Conservation (phyloP, 2,113 vertebrate species). For the Pandion haliaetus region DNA sequence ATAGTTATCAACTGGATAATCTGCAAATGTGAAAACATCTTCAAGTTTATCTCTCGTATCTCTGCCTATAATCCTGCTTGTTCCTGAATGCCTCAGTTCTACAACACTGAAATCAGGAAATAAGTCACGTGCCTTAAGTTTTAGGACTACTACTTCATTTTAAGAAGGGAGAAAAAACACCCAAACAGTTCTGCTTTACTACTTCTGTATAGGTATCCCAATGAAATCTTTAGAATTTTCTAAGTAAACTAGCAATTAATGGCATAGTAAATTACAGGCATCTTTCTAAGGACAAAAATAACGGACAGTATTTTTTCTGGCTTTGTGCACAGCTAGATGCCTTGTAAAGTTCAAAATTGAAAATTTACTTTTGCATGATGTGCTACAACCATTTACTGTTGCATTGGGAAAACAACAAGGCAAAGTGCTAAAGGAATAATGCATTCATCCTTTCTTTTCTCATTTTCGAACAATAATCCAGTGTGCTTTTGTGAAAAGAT, state of each 20-base stretch:
- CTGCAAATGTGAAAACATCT: background rate
- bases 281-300: background rate
- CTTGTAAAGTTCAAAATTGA: background rate
- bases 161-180: background rate
- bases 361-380: background rate
- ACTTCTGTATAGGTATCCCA: background rate
- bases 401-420: background rate
- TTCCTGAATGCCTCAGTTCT: background rate
- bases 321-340: background rate
- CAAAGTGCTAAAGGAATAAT: background rate
- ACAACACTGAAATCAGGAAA: background rate
- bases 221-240: background rate
- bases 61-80: background rate
- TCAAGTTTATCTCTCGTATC: background rate
- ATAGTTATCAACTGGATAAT: background rate
- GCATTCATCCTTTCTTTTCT: background rate
- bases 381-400: background rate
- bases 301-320: background rate
- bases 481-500: conserved; percentile 20
- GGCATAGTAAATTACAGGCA: background rate
- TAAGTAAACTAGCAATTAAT: background rate
- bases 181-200: background rate
- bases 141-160: background rate
- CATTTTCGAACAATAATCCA: background rate
- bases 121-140: background rate